A percentile compares a stretch with the other conserved stretches of the same genome.
phyloP scores from a whole-genome alignment of 1,140 invertebrate genomes.

The Neodiprion lecontei region DNA sequence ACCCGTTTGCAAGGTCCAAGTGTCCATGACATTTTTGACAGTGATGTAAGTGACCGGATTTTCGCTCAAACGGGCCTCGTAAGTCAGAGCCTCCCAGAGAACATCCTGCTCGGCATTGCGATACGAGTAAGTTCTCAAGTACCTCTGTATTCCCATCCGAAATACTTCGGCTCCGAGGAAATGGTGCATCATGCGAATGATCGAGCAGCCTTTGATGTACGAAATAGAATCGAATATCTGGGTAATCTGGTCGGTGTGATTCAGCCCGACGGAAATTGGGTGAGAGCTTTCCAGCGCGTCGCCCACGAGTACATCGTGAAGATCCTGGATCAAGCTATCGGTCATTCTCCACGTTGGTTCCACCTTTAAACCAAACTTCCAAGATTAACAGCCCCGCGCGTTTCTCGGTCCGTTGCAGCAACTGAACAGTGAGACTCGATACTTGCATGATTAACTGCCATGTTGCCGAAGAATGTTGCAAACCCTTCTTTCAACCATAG shows the following conservation, averaged over 20 bases:
- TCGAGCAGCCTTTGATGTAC: conserved; percentile 32
- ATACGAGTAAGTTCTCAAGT: conserved; percentile 27
- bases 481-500: conserved; percentile 66
- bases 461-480: conserved; percentile 52
- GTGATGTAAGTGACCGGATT: conserved; percentile 19
- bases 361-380: background rate
- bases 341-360: background rate
- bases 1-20: conserved; percentile 66
- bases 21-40: conserved; percentile 64
- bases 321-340: conserved; percentile 63
- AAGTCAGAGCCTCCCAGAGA: conserved; percentile 31
- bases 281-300: conserved; percentile 68
- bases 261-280: conserved; percentile 69
- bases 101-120: conserved; percentile 27
- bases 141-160: conserved; percentile 23
- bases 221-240: conserved; percentile 18
- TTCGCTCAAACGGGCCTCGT: conserved; percentile 14
- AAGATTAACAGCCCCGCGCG: background rate
- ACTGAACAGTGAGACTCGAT: background rate
- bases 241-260: conserved; percentile 42
- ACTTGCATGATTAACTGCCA: conserved; percentile 48
- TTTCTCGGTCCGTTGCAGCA: background rate
- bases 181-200: conserved; percentile 33
- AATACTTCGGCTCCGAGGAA: conserved; percentile 31
- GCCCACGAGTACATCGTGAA: conserved; percentile 62